Percentiles rank a stretch among this genome's conserved stretches.
Evolutionary conservation across 2,113 vertebrate species (phyloP).

Genomic region (Amazona guildingii): DNA sequence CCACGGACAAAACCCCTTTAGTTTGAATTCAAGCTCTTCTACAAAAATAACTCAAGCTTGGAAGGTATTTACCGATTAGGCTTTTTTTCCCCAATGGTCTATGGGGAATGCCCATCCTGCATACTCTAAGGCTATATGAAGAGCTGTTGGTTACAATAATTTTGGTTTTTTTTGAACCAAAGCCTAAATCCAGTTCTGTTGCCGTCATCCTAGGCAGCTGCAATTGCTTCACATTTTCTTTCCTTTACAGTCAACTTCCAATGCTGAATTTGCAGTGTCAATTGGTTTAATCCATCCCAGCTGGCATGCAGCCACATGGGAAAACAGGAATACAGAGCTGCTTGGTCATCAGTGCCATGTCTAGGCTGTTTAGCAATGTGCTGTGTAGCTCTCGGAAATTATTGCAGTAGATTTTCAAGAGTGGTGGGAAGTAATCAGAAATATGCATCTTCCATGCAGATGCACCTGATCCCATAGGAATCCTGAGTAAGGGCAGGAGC

Average conservation of each 20-base stretch:
- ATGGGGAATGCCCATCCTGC: neutral
- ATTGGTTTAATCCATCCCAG: neutral
- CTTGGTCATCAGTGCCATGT: neutral
- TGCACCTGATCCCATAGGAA: neutral
- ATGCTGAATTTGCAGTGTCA: neutral
- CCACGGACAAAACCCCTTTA: neutral
- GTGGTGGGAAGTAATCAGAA: neutral
- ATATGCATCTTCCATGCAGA: neutral
- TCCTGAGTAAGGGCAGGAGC: neutral
- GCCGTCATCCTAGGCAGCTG: neutral
- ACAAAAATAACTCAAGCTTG: rapidly evolving
- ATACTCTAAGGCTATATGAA: neutral
- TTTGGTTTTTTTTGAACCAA: neutral
- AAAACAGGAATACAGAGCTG: neutral
- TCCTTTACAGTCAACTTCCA: neutral
- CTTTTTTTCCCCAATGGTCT: neutral
- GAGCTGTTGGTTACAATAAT: neutral
- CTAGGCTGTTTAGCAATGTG: neutral
- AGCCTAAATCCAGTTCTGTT: neutral
- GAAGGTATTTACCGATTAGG: neutral
- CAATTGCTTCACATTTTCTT: neutral
- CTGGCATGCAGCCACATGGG: neutral
- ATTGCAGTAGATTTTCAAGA: neutral
- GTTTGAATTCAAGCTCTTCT: neutral
- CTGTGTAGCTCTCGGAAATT: neutral